Evolutionary conservation across 1,140 invertebrate genomes (phyloP), one percentile per base, ranked within the genome.

Genomic region (Plutomurus gul): DNA sequence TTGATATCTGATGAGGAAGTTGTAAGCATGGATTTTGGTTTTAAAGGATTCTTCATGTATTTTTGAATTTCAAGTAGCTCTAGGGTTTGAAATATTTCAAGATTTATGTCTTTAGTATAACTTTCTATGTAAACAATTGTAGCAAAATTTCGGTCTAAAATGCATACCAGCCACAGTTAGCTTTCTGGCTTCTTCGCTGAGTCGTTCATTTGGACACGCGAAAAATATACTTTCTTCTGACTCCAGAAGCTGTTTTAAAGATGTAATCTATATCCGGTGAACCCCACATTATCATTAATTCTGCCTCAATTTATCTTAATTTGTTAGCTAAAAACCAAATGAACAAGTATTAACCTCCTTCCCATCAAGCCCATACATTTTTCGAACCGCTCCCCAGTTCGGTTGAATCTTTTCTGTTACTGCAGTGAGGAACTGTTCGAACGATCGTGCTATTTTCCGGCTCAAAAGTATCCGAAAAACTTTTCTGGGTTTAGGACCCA

Each of bases 321-420:
- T 47, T 16, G n/a, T 47, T 47, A 13, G 16, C 1, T 18, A 18
- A 47, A 47, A 47, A 6, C 1, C n/a, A 18, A 47, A n/a, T 27
- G 0, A 16, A 27, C 27, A 0, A 43, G 30, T 85, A 82, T 86
- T 85, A n/a, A 97, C 93, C 82, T 92, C 91, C 77, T 91, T 90
- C 0, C 96, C 95, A 40, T 92, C 91, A 49, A 95, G 86, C 0
- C 94, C 93, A 85, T 93, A 98, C 0, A 98, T 92, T 88, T 96
- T 96, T 71, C 95, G 90, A 10, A 98, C 96, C 85, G 95, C 95
- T 20, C 96, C 96, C 7, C 94, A 93, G 87, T 97, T 96, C 60
- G 98, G 88, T 84, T 96, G 96, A 10, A 97, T 94, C 40, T 93
- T 92, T 83, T 96, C 92, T 0, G 96, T 97, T 36, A 99, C 94